Evolutionary conservation across 2,113 vertebrate genomes (phyloP), one percentile per base, ranked within the genome.

Genomic region (Callipepla californica): DNA sequence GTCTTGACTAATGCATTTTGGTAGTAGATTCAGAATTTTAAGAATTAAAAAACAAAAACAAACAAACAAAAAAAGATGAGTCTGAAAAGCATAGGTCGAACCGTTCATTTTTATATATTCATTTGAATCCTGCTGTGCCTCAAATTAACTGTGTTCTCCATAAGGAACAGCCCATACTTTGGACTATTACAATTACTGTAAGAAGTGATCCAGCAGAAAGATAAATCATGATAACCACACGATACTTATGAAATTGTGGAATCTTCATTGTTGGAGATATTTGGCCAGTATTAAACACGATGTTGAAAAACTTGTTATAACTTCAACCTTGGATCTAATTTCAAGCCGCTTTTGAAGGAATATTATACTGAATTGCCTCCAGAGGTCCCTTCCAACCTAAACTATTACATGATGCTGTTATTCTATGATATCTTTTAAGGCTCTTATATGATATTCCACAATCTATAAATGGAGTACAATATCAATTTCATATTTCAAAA

Each of bases 91-190:
- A 17, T 58, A 91, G 38, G 19, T 3, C 4, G 38, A 67, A 85
- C 79, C 34, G 65, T 92, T 75, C 68, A 58, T 80, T 80, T 95
- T 92, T 70, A 91, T 67, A 68, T 36, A 83, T 83, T 88, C 77
- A 88, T 80, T 90, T 90, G 51, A 90, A 93, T 90, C 85, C 90
- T 68, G 73, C 88, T 92, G 88, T 93, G 90, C 82, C 83, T 92
- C 63, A 80, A 38, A 90, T 90, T 88, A 94, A 88, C 92, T 96
- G 93, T 86, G 90, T 95, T 96, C 93, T 95, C 95, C 96, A 93
- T 92, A 96, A 96, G 76, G 88, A 96, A 95, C 95, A 96, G 95
- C 95, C 42, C 96, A 94, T 91, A 77, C 42, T 90, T 83, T 86
- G 32, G 18, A 94, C 61, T 84, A 59, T 22, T 66, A 21, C 11